Evolutionary conservation across 2,113 vertebrate genomes (phyloP).

Genomic region (Tylochromis polylepis): DNA sequence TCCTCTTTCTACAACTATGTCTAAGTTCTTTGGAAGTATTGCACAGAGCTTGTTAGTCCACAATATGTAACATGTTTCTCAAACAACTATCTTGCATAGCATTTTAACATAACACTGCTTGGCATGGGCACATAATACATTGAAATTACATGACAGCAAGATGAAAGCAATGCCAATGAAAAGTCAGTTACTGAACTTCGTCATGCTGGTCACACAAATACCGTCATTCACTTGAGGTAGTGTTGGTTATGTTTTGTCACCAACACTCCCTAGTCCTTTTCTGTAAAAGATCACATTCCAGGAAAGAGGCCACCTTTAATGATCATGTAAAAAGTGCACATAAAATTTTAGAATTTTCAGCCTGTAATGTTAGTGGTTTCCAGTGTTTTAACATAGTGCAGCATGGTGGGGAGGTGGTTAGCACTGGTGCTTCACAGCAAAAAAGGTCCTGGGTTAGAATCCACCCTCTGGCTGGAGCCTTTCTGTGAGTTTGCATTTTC

Average conservation of each 20-base stretch:
- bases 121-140: background rate
- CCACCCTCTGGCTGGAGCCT: background rate
- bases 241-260: background rate
- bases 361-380: background rate
- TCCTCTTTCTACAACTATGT: background rate
- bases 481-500: background rate
- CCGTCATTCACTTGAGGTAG: background rate
- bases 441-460: background rate
- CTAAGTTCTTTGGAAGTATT: background rate
- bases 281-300: background rate
- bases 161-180: background rate
- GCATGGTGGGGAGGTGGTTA: background rate
- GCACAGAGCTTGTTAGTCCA: background rate
- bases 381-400: background rate
- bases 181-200: background rate
- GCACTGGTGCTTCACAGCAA: background rate
- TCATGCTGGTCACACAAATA: background rate
- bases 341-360: background rate
- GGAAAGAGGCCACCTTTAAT: background rate
- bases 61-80: background rate
- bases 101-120: background rate
- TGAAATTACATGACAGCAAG: background rate
- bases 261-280: background rate
- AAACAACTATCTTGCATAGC: background rate
- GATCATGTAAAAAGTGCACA: background rate